Conservation (phyloP, 2,888 invertebrate genomes). For the Oligia strigilis region DNA sequence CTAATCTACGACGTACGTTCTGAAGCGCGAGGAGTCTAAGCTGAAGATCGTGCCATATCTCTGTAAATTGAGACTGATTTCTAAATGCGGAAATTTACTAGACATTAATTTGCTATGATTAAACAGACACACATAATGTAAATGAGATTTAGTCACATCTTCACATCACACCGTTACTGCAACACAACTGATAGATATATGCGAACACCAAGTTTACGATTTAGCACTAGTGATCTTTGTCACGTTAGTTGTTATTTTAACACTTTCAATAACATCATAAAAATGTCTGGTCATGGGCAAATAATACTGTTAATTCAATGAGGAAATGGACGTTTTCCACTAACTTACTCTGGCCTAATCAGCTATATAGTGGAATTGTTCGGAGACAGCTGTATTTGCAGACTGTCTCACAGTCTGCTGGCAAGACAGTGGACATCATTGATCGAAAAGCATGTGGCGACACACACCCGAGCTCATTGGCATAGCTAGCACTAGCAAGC, state of each 20-base stretch:
- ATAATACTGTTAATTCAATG: background rate
- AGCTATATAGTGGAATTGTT: background rate
- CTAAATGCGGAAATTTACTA: constrained; percentile 64
- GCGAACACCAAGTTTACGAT: constrained; percentile 43
- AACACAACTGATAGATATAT: constrained; percentile 36
- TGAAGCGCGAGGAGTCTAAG: constrained; percentile 64
- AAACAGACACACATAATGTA: constrained; percentile 68
- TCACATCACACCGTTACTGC: constrained; percentile 53
- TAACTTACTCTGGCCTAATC: background rate
- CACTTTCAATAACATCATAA: constrained; percentile 13
- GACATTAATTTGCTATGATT: constrained; percentile 61
- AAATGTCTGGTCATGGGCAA: constrained; percentile 2
- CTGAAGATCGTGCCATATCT: constrained; percentile 57
- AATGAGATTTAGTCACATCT: constrained; percentile 67
- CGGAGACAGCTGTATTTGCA: background rate
- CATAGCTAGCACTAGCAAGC: constrained; percentile 3
- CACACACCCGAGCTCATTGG: background rate
- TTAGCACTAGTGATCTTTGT: background rate
- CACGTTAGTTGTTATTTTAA: background rate
- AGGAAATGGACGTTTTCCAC: background rate
- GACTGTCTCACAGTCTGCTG: background rate
- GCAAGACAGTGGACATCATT: background rate
- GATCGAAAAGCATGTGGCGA: background rate
- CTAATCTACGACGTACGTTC: constrained; percentile 62
- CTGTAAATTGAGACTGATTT: constrained; percentile 54